Base-by-base conservation (phyloP, 2,888 invertebrate genomes). In the Elmis aenea region DNA sequence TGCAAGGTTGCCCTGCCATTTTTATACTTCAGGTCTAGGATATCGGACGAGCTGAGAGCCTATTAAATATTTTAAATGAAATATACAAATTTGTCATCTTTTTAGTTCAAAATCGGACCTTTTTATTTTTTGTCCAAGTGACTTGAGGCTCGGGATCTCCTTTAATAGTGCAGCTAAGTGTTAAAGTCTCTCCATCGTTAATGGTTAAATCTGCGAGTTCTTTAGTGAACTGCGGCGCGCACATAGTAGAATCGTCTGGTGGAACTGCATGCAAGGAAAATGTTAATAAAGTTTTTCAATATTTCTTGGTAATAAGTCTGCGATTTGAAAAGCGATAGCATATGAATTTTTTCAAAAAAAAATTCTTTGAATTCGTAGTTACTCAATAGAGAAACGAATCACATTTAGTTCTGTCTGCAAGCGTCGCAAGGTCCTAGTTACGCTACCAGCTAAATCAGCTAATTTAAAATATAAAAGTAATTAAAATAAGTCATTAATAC, bases 81-180 rank as follows among this genome's bases (percentile, higher is more conserved):
- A 14, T 8, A 28, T 12, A 10, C 10, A 27, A 13, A 21, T 30
- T 31, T 12, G n/a, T 13, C 4, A 2, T 5, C 5, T 2, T 3
- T 16, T 12, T 11, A 23, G 13, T 20, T 5, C n/a, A 13, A 10
- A 26, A 34, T 45, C 64, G 63, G 42, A 76, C 78, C 66, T 86
- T 82, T n/a, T 82, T 84, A 61, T 89, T 84, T 72, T 91, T 93
- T 59, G 76, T 77, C 94, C 94, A 95, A 50, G 82, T 78, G 24
- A 94, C 83, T 61, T 91, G 82, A 1, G 95, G 94, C 64, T 91
- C 93, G 26, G 95, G 94, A 69, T 93, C 93, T 8, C 94, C 94
- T 50, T 83, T 80, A 30, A 94, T 88, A 46, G 85, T 80, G 48
- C 87, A 89, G 8, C 81, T 82, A 49, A 96, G 75, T 52, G 85